Evolutionary conservation across 2,113 vertebrate species (phyloP).

Genomic region (Sterrhoptilus dennistouni): DNA sequence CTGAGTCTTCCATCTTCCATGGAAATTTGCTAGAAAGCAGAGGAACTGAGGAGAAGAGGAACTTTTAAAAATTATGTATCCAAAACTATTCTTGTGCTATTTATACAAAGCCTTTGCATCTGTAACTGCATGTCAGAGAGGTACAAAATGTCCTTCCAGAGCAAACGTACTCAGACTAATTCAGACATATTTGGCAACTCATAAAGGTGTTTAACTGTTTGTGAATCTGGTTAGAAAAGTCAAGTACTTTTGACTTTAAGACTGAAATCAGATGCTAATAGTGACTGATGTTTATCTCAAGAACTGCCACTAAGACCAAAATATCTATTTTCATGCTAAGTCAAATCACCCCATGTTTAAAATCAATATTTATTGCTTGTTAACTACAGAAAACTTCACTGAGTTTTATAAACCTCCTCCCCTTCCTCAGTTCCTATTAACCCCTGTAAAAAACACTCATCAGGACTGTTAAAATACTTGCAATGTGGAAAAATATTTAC

Average conservation of each 20-base stretch:
- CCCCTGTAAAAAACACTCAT: neutral
- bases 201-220: neutral
- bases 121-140: neutral
- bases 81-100: neutral
- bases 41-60: neutral
- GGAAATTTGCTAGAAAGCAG: neutral
- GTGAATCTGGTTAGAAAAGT: neutral
- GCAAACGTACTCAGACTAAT: neutral
- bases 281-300: neutral
- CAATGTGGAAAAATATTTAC: neutral
- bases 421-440: neutral
- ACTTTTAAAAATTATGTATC: neutral
- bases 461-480: neutral
- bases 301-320: neutral
- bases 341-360: neutral
- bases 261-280: neutral
- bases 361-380: neutral
- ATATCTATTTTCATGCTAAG: neutral
- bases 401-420: neutral
- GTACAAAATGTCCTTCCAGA: constrained; percentile 24
- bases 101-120: neutral
- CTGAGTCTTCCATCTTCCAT: neutral
- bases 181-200: neutral
- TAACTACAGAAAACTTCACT: neutral
- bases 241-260: neutral